phyloP scores from a whole-genome alignment of 2,888 invertebrate species.

The Trisateles emortualis region DNA sequence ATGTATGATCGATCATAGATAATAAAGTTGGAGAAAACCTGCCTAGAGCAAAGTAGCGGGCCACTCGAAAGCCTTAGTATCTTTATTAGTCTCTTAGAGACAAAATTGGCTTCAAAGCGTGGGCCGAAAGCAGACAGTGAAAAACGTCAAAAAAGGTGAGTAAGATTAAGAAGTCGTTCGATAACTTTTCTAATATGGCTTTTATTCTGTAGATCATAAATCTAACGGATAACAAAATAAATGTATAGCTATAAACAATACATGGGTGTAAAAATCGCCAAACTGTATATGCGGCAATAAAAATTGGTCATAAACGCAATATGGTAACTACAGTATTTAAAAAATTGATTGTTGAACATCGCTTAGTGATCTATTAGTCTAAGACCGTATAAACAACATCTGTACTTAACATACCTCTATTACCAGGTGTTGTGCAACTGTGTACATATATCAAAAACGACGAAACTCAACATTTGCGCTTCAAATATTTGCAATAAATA shows the following conservation, averaged over 20 bases:
- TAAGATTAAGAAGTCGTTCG: conserved; percentile 34
- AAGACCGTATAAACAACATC: too few relatives aligned
- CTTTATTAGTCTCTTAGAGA: conserved; percentile 12
- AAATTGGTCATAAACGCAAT: conserved; percentile 23
- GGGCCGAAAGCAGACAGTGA: conserved; percentile 27
- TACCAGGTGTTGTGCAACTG: too few relatives aligned
- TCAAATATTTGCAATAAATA: too few relatives aligned
- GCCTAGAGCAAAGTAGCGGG: not conserved
- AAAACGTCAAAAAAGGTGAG: conserved; percentile 32
- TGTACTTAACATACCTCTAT: too few relatives aligned
- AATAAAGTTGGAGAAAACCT: not conserved
- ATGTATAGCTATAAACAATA: conserved; percentile 13
- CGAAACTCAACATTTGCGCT: too few relatives aligned
- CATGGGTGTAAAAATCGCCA: conserved; percentile 13
- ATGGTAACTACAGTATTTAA: conserved; percentile 18
- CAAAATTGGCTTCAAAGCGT: conserved; percentile 30
- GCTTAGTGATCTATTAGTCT: too few relatives aligned
- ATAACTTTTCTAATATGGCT: conserved; percentile 25
- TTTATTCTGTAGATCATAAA: conserved; percentile 28
- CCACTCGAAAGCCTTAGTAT: conserved; percentile 1
- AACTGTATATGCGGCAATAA: conserved; percentile 18
- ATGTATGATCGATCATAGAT: too few relatives aligned
- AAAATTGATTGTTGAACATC: too few relatives aligned
- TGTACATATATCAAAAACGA: too few relatives aligned
- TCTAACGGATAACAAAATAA: conserved; percentile 25